Base-by-base conservation (phyloP, 2,113 vertebrate genomes). In the Istiophorus platypterus region DNA sequence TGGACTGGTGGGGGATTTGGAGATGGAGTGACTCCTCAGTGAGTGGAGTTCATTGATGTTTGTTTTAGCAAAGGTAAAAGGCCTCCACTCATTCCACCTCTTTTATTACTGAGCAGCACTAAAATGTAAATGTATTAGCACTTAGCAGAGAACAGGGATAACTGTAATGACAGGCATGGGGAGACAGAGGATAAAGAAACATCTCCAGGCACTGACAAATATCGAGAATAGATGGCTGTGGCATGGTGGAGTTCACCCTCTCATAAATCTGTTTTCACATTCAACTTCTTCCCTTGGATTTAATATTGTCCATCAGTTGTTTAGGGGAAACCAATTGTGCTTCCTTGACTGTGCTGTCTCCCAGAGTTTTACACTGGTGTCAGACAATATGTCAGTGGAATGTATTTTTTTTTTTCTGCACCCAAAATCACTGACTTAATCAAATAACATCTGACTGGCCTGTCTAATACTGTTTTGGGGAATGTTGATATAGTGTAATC, bases 101-200 rank as follows among this genome's bases (percentile, higher is more conserved):
- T 88, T 90, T 91, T 90, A 90, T 92, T 90, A 91, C 91, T 82
- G 78, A 91, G 89, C 89, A 91, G 92, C 86, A 91, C 91, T 92
- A 88, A 88, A 93, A 93, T 94, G 89, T 91, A 92, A 92, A 92
- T 92, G 90, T 92, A 80, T 91, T 82, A 92, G 92, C 93, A 93
- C 92, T 93, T 93, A 94, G 81, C 69, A 85, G 75, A 51, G 85
- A 89, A 70, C 80, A 86, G 85, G 80, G 87, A 90, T 87, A 92
- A 87, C 91, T 82, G 78, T 79, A 90, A 85, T 34, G 84, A 80
- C 72, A 81, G 85, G 72, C 68, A 64, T 4, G 27, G 39, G 56
- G 78, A 90, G 84, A 80, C 52, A 34, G 68, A 76, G 85, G 82
- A 78, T 78, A 76, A 81, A 84, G 81, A 86, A 77, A 86, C 85